Conservation (phyloP, 2,113 vertebrate species). For the Phasianus colchicus region DNA sequence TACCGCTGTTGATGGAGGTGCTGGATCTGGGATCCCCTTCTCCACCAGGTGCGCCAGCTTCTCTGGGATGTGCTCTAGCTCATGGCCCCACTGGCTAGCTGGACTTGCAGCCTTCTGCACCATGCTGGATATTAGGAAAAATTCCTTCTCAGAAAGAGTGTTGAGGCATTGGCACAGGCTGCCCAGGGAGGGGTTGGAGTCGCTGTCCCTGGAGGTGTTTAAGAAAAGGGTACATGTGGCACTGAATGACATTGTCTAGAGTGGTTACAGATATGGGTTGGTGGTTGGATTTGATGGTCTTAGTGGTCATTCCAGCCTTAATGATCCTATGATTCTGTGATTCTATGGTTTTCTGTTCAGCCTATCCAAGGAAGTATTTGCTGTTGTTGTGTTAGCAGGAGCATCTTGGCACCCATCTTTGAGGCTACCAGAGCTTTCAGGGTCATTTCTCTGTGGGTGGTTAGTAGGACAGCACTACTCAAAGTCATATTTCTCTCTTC, state of each 20-base stretch:
- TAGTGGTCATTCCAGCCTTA: too few species aligned
- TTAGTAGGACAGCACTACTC: background rate
- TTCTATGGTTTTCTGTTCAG: background rate
- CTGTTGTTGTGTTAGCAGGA: background rate
- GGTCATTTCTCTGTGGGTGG: background rate
- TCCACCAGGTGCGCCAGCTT: background rate
- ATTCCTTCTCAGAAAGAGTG: too few species aligned
- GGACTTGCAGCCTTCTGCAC: background rate
- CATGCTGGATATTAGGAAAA: too few species aligned
- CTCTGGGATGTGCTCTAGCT: background rate
- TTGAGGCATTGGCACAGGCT: too few species aligned
- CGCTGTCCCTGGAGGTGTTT: too few species aligned
- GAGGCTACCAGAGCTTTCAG: background rate
- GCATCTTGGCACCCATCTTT: background rate
- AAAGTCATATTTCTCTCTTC: background rate
- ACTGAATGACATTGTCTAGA: too few species aligned
- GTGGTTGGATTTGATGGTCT: too few species aligned
- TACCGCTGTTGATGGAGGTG: background rate
- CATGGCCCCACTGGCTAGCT: background rate
- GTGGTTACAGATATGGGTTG: too few species aligned
- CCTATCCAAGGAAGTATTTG: background rate
- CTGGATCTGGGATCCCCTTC: background rate
- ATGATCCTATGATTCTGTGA: too few species aligned
- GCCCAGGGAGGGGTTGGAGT: too few species aligned
- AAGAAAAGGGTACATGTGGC: too few species aligned